Conservation (phyloP, 2,888 invertebrate species). For the Epinotia nisella region DNA sequence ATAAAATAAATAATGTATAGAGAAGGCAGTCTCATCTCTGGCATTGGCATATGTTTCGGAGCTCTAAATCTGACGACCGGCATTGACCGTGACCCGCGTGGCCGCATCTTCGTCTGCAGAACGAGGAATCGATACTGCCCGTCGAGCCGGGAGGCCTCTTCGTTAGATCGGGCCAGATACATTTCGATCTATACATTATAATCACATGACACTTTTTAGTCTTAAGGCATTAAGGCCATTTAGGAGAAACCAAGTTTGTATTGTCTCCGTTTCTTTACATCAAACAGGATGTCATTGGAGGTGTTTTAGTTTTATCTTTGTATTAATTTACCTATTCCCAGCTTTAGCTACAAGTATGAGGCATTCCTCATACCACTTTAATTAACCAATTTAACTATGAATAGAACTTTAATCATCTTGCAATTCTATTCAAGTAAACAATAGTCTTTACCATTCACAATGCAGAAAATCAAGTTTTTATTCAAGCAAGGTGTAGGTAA, state of each 20-base stretch:
- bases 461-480: neutral
- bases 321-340: neutral
- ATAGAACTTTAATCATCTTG: neutral
- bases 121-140: constrained; percentile 53
- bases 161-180: constrained; percentile 7
- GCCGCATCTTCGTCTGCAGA: constrained; percentile 47
- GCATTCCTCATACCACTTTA: too few relatives aligned
- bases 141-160: constrained; percentile 30
- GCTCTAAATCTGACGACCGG: constrained; percentile 44
- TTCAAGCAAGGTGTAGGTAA: neutral
- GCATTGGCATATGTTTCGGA: neutral
- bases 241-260: too few relatives aligned
- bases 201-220: too few relatives aligned
- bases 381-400: too few relatives aligned
- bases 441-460: neutral
- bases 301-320: neutral
- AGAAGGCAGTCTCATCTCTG: neutral
- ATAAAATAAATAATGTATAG: neutral
- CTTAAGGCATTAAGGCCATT: too few relatives aligned
- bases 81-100: constrained; percentile 55
- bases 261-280: too few relatives aligned
- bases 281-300: neutral
- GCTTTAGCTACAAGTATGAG: too few relatives aligned
- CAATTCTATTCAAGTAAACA: neutral
- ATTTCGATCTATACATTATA: constrained; percentile 1